Evolutionary conservation across 2,888 invertebrate genomes (phyloP).

Genomic region (Baronia brevicornis): DNA sequence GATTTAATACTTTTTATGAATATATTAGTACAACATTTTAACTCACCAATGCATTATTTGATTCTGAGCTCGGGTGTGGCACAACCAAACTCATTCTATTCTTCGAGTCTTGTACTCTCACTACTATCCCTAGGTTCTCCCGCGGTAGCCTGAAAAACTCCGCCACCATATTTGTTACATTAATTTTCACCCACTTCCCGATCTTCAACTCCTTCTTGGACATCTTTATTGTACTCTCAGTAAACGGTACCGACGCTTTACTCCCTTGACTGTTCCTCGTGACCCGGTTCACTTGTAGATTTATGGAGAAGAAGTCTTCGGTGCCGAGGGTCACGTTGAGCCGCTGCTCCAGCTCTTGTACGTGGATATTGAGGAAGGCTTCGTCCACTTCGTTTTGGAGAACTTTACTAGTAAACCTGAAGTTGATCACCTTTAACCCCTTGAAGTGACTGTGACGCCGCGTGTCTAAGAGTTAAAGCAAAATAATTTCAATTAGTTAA

Average conservation of each 20-base stretch:
- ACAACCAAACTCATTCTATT: constrained; percentile 78
- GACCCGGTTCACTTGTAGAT: constrained; percentile 57
- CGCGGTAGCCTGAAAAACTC: constrained; percentile 85
- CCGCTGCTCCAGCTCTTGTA: constrained; percentile 65
- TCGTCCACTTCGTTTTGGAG: constrained; percentile 81
- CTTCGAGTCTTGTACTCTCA: constrained; percentile 80
- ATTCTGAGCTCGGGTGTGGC: constrained; percentile 79
- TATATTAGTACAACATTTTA: constrained; percentile 1
- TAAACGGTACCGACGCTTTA: constrained; percentile 55
- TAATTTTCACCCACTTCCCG: constrained; percentile 84
- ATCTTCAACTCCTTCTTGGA: constrained; percentile 66
- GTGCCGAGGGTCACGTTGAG: constrained; percentile 45
- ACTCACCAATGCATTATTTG: constrained; percentile 67
- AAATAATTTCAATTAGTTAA: too few relatives aligned
- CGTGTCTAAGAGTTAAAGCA: constrained; percentile 71
- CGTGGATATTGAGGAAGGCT: constrained; percentile 82
- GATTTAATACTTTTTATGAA: too few relatives aligned
- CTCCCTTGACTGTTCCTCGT: constrained; percentile 56
- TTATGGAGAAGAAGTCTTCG: constrained; percentile 54
- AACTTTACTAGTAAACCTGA: constrained; percentile 82
- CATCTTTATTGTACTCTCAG: constrained; percentile 57
- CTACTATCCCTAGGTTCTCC: constrained; percentile 84
- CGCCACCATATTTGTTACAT: constrained; percentile 83
- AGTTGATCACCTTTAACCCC: constrained; percentile 81
- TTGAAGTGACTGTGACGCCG: constrained; percentile 80